Conservation (phyloP, 2,113 vertebrate species). For the Datnioides undecimradiatus region DNA sequence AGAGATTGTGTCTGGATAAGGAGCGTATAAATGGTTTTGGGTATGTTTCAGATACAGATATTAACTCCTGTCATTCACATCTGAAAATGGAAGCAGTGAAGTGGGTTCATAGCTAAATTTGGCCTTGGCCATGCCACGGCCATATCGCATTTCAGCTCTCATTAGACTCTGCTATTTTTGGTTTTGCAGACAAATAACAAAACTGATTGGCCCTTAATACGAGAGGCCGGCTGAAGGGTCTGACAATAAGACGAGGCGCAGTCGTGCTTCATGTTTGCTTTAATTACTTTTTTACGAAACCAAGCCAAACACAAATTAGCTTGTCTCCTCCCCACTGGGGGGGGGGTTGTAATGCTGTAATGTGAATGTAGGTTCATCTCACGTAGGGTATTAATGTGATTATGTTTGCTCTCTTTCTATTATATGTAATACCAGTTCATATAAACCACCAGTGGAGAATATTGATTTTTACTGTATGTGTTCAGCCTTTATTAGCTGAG, state of each 20-base stretch:
- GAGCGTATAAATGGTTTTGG: neutral
- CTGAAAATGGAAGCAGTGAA: slow-evolving; percentile 55
- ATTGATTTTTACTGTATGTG: no score
- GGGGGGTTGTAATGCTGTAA: neutral
- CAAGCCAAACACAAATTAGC: neutral
- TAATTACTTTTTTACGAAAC: slow-evolving; percentile 4
- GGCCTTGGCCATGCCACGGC: slow-evolving; percentile 42
- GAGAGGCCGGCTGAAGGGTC: slow-evolving; percentile 12
- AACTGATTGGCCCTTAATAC: slow-evolving; percentile 37
- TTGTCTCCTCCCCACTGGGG: neutral
- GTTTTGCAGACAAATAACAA: slow-evolving; percentile 67
- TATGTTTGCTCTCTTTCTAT: no score
- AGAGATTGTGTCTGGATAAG: neutral
- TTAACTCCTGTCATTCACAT: slow-evolving; percentile 33
- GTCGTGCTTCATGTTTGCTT: neutral
- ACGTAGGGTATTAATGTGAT: no score
- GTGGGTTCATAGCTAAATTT: slow-evolving; percentile 60
- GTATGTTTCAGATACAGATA: slow-evolving; percentile 21
- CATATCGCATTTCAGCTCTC: slow-evolving; percentile 67
- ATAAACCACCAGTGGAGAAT: neutral
- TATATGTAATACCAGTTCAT: neutral
- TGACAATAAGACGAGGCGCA: slow-evolving; percentile 19
- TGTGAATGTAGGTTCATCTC: neutral
- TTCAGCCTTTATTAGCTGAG: neutral
- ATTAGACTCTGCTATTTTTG: slow-evolving; percentile 70